Evolutionary conservation across 2,888 invertebrate species (phyloP).

Genomic region (Eugnorisma glareosa): DNA sequence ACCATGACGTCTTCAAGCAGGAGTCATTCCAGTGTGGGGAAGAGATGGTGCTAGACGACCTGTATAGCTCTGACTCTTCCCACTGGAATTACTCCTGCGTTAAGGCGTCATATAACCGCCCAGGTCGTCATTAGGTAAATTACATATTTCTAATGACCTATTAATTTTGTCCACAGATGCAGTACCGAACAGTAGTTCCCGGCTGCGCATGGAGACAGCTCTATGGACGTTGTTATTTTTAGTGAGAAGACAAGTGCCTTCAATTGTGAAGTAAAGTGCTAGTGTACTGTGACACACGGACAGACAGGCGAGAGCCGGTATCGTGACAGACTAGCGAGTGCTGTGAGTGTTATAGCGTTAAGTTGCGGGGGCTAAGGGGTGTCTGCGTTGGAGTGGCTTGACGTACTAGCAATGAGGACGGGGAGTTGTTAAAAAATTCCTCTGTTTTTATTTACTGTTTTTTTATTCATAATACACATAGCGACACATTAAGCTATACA

Average conservation of each 20-base stretch:
- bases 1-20: too few species aligned
- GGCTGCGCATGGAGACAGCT: conserved; percentile 71
- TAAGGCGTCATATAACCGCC: too few species aligned
- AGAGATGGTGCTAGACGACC: too few species aligned
- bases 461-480: neutral
- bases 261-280: conserved; percentile 68
- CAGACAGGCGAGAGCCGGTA: conserved; percentile 46
- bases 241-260: conserved; percentile 83
- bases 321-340: conserved; percentile 51
- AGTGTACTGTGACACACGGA: conserved; percentile 46
- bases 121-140: too few species aligned
- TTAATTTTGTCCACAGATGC: conserved; percentile 77
- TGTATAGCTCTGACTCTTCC: too few species aligned
- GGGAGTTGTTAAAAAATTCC: conserved; percentile 17
- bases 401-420: conserved; percentile 19
- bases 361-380: conserved; percentile 15
- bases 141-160: neutral
- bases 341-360: conserved; percentile 47
- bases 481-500: neutral
- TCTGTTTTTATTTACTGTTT: neutral
- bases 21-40: too few species aligned
- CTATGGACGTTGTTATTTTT: conserved; percentile 81
- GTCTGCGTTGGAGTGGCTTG: conserved; percentile 31
- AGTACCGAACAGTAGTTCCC: conserved; percentile 77
- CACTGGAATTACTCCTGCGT: too few species aligned